Evolutionary conservation across 2,113 vertebrate species (phyloP), one percentile per base, ranked within the genome.

Genomic region (Sisor rabdophorus): DNA sequence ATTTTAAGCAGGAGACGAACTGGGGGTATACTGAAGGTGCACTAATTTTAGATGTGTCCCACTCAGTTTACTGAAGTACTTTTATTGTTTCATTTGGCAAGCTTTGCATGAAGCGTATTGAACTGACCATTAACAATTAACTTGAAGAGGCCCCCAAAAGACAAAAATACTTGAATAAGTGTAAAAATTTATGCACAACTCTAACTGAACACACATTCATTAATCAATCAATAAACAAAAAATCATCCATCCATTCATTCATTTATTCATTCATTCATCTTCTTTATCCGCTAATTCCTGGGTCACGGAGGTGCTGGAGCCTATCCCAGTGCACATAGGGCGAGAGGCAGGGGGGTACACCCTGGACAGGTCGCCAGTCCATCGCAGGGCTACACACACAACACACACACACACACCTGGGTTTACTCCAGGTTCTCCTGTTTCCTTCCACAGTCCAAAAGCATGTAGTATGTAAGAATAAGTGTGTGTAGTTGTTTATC

Each of bases 81-180:
- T 73, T 84, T 63, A 69, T 48, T 52, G 40, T 59, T 71, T 77
- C 70, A 50, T 83, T 80, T 77, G 63, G 71, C 79, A 59, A 68
- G 79, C 56, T 81, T 84, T 84, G 81, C 84, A 52, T 81, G 73
- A 77, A 87, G 77, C 64, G 82, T 76, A 67, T 77, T 87, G 79
- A 58, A 82, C 71, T 69, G 72, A 75, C 79, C 78, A 80, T 79
- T 63, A 76, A 68, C 44, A 9, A 52, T 83, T 79, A 81, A 82
- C 81, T 85, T 81, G 73, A 58, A 80, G 64, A n/a, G n/a, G n/a
- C n/a, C n/a, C 77, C 71, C 78, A 10, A 12, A 48, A 61, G 24
- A 72, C 44, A 53, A 16, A 77, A 40, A 76, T 26, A 79, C 4
- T 36, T 44, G 40, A 44, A 79, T 44, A 19, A 24, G n/a, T 55